These are phyloP conservation scores for Baccha elongata DNA, from an alignment of 2,888 invertebrate species.

Conservation along the genomic window DNA sequence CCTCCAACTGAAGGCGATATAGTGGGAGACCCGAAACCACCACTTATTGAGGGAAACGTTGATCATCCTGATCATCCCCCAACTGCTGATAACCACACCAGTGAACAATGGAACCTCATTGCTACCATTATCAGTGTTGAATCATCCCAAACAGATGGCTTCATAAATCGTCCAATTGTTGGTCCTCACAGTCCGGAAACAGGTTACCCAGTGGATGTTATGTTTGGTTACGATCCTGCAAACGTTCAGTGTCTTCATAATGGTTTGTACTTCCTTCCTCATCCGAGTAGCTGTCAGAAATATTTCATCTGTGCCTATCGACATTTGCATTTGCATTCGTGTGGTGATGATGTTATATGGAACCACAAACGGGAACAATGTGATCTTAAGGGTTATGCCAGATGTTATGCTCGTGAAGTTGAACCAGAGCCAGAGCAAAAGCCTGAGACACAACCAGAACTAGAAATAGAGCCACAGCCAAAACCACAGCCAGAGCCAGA, in stretches of 20 bases:
- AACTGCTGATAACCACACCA: not conserved
- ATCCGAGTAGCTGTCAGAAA: conserved; percentile 78
- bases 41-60: not conserved
- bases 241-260: conserved; percentile 78
- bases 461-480: too few species aligned
- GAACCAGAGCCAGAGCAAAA: not conserved
- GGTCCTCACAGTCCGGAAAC: conserved; percentile 77
- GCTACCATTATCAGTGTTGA: conserved; percentile 48
- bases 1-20: not conserved
- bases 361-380: conserved; percentile 77
- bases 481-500: too few species aligned
- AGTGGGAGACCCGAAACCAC: not conserved
- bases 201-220: conserved; percentile 76
- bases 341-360: conserved; percentile 78
- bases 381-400: conserved; percentile 74
- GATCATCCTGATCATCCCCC: not conserved
- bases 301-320: conserved; percentile 80
- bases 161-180: conserved; percentile 71
- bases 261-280: conserved; percentile 80
- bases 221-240: conserved; percentile 77
- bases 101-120: conserved; percentile 27
- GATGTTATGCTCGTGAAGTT: conserved; percentile 75
- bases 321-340: conserved; percentile 78
- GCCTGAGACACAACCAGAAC: too few species aligned
- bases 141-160: not conserved